Base-by-base conservation (phyloP, 2,797 vertebrate genomes). In the Ctenopoma multispine region DNA sequence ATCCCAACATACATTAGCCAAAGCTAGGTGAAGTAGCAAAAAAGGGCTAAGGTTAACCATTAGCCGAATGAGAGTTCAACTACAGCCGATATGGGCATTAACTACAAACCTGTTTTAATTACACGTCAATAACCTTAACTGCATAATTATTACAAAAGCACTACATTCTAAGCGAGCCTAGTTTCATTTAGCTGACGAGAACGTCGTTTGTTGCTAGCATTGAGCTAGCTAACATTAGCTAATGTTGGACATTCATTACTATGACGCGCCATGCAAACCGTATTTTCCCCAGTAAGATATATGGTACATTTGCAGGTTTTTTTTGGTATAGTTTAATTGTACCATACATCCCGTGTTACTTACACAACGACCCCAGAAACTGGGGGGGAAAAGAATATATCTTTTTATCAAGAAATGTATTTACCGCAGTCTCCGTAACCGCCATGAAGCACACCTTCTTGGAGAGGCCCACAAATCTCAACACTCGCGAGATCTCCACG, bases 361-460 rank as follows among this genome's bases (percentile, higher is more conserved):
- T 72, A 65, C 31, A 18, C n/a, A 38, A 20, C 20, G 14, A 20
- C 24, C 3, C 36, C 1, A 0, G 1, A 1, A 44, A 27, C 44
- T 73, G 7, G 18, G 54, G 59, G 44, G 7, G 40, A 6, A 11
- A 13, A 21, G 10, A 80, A 70, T 13, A 7, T 47, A 7, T 76
- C 1, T 63, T 4, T 76, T 79, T 69, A 69, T 27, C 27, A 56
- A 82, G 20, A 21, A 75, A 65, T 89, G 51, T 87, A 93, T 88
- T 93, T 94, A 94, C 93, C 93, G 90, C 91, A 91, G 90, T 81
- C 84, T 92, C 92, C 75, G 92, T 93, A 21, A 93, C 90, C 90
- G 93, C 93, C 93, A 94, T 94, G 87, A 92, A 92, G 92, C 91
- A 92, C 91, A 85, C 89, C 86, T 67, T 89, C 83, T 66, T 13